These are phyloP conservation scores for Drosophila stalkeri DNA, from an alignment of 2,888 invertebrate genomes.

Conservation along the genomic window DNA sequence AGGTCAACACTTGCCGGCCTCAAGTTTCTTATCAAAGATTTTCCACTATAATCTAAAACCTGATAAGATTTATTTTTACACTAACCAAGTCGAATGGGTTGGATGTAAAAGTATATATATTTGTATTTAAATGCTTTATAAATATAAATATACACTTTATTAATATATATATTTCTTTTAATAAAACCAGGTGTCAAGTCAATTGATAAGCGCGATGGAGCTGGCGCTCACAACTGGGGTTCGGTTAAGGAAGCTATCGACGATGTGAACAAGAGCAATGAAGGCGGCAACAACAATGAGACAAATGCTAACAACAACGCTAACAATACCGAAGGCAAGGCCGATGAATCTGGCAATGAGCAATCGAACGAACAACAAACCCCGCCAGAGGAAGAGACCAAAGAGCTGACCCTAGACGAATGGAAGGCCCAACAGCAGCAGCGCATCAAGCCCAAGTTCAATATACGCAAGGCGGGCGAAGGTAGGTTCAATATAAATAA, in stretches of 20 bases:
- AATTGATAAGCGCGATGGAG: constrained; percentile 97
- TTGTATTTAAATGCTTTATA: not conserved
- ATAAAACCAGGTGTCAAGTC: constrained; percentile 89
- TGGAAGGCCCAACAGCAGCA: constrained; percentile 95
- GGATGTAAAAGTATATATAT: constrained; percentile 14
- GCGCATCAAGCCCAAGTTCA: constrained; percentile 94
- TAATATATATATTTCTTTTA: not conserved
- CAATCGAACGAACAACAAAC: constrained; percentile 85
- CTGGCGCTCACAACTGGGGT: constrained; percentile 98
- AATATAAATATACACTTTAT: not conserved
- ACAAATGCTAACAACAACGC: constrained; percentile 67
- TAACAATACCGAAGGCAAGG: constrained; percentile 79
- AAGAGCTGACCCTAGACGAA: constrained; percentile 97
- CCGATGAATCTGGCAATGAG: constrained; percentile 84
- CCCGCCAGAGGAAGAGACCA: constrained; percentile 90
- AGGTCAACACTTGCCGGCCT: not conserved
- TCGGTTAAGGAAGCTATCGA: constrained; percentile 96
- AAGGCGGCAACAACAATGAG: constrained; percentile 49
- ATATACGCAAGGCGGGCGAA: constrained; percentile 97
- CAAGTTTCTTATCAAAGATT: constrained; percentile 3
- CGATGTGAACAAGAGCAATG: constrained; percentile 84
- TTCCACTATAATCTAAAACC: constrained; percentile 8
- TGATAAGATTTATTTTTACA: constrained; percentile 2
- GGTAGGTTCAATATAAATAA: constrained; percentile 82
- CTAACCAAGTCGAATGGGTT: constrained; percentile 15